A percentile compares a stretch with the other conserved stretches of the same genome.
These are phyloP conservation scores for Phengaris alcon DNA, from an alignment of 2,888 invertebrate species.

Conservation along the genomic window DNA sequence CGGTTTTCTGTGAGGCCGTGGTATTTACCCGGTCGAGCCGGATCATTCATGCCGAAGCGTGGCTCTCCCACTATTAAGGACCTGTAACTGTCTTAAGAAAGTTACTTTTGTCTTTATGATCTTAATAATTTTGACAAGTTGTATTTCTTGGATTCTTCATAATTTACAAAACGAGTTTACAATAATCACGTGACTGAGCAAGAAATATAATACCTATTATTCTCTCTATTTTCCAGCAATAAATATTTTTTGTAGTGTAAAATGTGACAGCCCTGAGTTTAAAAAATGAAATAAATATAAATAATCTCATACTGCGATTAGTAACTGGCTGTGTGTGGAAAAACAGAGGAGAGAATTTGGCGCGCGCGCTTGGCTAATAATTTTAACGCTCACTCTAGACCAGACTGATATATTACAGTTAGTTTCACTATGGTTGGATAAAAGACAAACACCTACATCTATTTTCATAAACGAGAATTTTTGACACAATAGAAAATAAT, in stretches of 20 bases:
- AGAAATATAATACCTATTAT: too few relatives aligned
- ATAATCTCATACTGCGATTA: slow-evolving; percentile 29
- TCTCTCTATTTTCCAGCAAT: background rate
- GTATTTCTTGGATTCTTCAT: too few relatives aligned
- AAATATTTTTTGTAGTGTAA: background rate
- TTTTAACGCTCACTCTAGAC: slow-evolving; percentile 18
- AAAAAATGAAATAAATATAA: slow-evolving; percentile 29
- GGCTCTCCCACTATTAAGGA: too few relatives aligned
- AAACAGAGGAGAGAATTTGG: slow-evolving; percentile 29
- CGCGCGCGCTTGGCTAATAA: slow-evolving; percentile 26
- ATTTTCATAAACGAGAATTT: background rate
- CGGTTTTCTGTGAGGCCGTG: too few relatives aligned
- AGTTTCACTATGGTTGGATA: slow-evolving; percentile 7
- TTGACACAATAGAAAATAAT: background rate
- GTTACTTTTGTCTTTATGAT: too few relatives aligned
- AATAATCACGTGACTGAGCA: too few relatives aligned
- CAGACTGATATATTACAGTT: slow-evolving; percentile 18
- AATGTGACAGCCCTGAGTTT: slow-evolving; percentile 18
- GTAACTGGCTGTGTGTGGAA: slow-evolving; percentile 28
- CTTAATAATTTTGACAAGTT: too few relatives aligned
- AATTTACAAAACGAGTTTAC: too few relatives aligned
- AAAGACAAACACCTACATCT: background rate
- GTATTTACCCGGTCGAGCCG: too few relatives aligned
- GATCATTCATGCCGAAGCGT: too few relatives aligned
- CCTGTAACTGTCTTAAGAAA: too few relatives aligned